These are phyloP conservation scores for Rhadina sibilatrix DNA, from an alignment of 2,113 vertebrate species.

Conservation along the genomic window DNA sequence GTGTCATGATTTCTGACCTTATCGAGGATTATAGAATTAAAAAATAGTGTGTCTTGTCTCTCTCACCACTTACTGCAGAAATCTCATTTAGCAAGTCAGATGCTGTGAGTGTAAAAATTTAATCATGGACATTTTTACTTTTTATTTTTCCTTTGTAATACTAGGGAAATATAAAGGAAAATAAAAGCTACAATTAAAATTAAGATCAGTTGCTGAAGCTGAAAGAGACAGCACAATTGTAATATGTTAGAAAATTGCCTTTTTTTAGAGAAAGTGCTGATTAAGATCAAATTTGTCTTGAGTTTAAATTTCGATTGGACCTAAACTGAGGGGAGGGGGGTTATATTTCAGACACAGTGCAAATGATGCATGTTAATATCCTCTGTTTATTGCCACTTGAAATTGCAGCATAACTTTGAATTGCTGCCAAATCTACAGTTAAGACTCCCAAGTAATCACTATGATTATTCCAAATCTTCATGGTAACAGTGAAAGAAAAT, in stretches of 20 bases:
- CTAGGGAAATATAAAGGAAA: background rate
- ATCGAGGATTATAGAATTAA: background rate
- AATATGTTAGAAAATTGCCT: conserved; percentile 22
- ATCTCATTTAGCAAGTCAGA: background rate
- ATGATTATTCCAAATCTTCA: conserved; percentile 50
- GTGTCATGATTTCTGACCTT: background rate
- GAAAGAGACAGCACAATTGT: background rate
- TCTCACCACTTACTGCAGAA: background rate
- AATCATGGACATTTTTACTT: background rate
- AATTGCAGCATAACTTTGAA: conserved; percentile 52
- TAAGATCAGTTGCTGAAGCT: background rate
- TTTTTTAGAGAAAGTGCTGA: conserved; percentile 51
- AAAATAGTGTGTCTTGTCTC: background rate
- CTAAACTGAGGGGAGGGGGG: background rate
- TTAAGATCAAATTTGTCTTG: conserved; percentile 52
- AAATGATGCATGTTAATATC: conserved; percentile 53
- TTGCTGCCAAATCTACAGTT: conserved; percentile 41
- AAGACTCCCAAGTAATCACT: conserved; percentile 51
- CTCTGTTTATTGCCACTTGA: conserved; percentile 55
- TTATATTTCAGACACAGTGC: conserved; percentile 24
- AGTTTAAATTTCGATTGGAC: conserved; percentile 46
- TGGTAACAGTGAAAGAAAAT: background rate
- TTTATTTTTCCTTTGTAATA: background rate
- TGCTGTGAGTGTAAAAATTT: background rate
- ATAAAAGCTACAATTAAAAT: conserved; percentile 11